Evolutionary conservation across 2,888 invertebrate species (phyloP).

Genomic region (Argyra leucocephala): DNA sequence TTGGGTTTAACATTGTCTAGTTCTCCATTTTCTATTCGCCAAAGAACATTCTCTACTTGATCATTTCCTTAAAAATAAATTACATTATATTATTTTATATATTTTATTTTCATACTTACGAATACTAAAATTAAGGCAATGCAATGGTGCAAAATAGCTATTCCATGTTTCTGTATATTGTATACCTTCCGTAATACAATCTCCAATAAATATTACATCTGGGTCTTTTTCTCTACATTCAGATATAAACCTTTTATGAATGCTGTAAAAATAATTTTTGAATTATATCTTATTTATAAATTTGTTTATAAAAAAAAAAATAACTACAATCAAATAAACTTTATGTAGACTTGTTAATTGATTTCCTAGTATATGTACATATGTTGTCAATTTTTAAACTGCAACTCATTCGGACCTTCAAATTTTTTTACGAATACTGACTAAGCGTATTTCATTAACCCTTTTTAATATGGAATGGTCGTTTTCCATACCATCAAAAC

Average conservation of each 20-base stretch:
- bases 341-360: background rate
- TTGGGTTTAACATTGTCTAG: constrained; percentile 81
- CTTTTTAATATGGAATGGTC: no score
- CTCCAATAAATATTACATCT: constrained; percentile 84
- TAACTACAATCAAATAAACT: constrained; percentile 8
- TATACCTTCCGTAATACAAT: constrained; percentile 74
- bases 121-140: constrained; percentile 78
- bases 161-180: constrained; percentile 81
- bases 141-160: constrained; percentile 81
- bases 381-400: background rate
- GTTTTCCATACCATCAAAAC: no score
- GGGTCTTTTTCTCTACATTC: constrained; percentile 85
- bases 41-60: constrained; percentile 77
- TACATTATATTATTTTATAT: background rate
- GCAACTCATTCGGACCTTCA: background rate
- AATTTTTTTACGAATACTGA: background rate
- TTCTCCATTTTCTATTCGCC: constrained; percentile 84
- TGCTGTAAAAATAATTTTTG: constrained; percentile 24
- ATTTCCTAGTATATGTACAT: background rate
- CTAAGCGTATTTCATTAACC: no score
- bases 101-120: constrained; percentile 38
- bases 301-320: constrained; percentile 10
- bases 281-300: constrained; percentile 22
- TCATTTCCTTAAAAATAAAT: constrained; percentile 48
- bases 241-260: constrained; percentile 70